Evolutionary conservation across 2,113 vertebrate species (phyloP), one percentile per base, ranked within the genome.

Genomic region (Lutjanus erythropterus): DNA sequence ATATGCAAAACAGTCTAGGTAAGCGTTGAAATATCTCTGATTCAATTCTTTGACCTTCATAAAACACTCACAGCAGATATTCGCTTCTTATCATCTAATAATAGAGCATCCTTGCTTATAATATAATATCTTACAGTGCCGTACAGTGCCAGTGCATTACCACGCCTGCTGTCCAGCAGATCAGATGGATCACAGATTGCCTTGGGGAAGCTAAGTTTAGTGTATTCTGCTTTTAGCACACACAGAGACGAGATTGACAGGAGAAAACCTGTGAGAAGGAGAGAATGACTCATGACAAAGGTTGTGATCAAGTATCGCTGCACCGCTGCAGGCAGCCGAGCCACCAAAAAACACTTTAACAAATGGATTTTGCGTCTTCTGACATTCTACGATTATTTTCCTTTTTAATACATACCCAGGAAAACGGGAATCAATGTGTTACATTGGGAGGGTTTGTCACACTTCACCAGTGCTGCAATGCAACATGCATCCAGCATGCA

Each of bases 31-130:
- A 69, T 70, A 69, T 53, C 50, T 71, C 61, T 73, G 44, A 77
- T 64, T 84, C 75, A 71, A 71, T 77, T 80, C 27, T n/a, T 49
- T 78, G 70, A 86, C 78, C 84, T 88, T 86, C 49, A 71, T 80
- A 67, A 81, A 73, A 74, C 71, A 75, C 72, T 75, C 66, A 53
- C 49, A 83, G 56, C 77, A 66, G 47, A 85, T 74, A 81, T 58
- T 59, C 60, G 58, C 53, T 55, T 78, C 74, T 73, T 67, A 88
- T 71, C 61, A 66, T 83, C 50, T 77, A 71, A 84, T 89, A 81
- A 85, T 78, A 78, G 35, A 81, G 67, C 69, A 72, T 56, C 71
- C 55, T 31, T 67, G 74, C 60, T 67, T 16, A 70, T 67, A 80
- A 83, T 62, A 76, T 52, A 53, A 72, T 78, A 71, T 81, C 58